Evolutionary conservation across 2,113 vertebrate genomes (phyloP), one percentile per base, ranked within the genome.

Genomic region (Neodontobutis hainanensis): DNA sequence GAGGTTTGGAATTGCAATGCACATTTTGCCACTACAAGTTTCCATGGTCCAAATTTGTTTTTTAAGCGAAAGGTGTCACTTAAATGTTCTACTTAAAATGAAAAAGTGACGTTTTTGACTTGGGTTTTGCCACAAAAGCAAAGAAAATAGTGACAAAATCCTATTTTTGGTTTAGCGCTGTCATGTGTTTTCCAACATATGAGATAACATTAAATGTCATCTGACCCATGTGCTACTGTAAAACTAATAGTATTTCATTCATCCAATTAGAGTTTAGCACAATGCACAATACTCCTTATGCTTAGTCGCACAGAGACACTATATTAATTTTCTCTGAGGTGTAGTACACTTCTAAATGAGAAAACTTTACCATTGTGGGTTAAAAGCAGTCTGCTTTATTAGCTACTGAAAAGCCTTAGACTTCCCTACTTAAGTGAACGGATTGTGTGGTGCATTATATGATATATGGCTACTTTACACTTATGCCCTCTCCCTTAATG

Each of bases 391-490:
- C 59, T 60, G 11, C 7, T 55, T 48, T 62, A 12, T 45, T n/a
- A 6, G 4, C 19, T 27, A 44, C 43, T 53, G 5, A 57, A 74
- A 53, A 7, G n/a, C 5, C 16, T 42, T n/a, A 4, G 15, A 63
- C 36, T 49, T 5, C 11, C 38, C 15, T 14, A 11, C 62, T 55
- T 58, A 53, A 59, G 38, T 63, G 32, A n/a, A 42, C 11, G 42
- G 38, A 38, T 38, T 27, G 35, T n/a, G n/a, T 35, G 52, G 19
- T 44, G 45, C 36, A 61, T 3, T 10, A 15, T 50, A n/a, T 70
- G 48, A 70, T 59, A 27, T 48, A 61, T 40, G 45, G 65, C 36
- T 19, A 35, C 46, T 32, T 67, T 8, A 66, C 49, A 65, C 9
- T 65, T 56, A 40, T 15, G 58, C 9, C 32, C 44, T 52, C 44